Conservation (phyloP, 2,797 vertebrate genomes). For the Emys orbicularis region DNA sequence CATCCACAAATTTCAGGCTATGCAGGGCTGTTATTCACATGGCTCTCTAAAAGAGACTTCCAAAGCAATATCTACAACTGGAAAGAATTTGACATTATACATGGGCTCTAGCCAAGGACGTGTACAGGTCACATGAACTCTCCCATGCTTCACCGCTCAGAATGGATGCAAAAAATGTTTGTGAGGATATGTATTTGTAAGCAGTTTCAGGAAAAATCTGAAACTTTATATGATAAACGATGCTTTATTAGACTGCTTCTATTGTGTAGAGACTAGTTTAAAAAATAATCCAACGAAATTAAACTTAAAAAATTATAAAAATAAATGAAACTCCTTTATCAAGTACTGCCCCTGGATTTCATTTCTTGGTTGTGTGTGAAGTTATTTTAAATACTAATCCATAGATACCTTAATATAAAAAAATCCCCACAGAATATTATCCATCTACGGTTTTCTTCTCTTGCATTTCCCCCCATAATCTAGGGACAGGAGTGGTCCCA, state of each 20-base stretch:
- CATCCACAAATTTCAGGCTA: neutral
- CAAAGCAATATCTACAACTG: neutral
- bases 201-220: neutral
- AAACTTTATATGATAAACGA: neutral
- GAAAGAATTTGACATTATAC: neutral
- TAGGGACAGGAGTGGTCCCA: neutral
- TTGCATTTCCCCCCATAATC: neutral
- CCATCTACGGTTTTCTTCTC: neutral
- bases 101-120: neutral
- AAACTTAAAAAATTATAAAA: too few relatives aligned
- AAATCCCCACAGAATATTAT: too few relatives aligned
- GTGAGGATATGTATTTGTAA: neutral
- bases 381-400: too few relatives aligned
- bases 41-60: neutral
- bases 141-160: neutral
- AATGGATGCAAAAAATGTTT: neutral
- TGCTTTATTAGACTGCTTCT: neutral
- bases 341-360: too few relatives aligned
- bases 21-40: accelerated
- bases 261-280: neutral
- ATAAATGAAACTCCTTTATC: too few relatives aligned
- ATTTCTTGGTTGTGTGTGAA: too few relatives aligned
- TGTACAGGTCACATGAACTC: neutral
- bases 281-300: too few relatives aligned
- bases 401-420: too few relatives aligned